Conservation (phyloP, 2,888 invertebrate genomes). For the Drosophila rellima region DNA sequence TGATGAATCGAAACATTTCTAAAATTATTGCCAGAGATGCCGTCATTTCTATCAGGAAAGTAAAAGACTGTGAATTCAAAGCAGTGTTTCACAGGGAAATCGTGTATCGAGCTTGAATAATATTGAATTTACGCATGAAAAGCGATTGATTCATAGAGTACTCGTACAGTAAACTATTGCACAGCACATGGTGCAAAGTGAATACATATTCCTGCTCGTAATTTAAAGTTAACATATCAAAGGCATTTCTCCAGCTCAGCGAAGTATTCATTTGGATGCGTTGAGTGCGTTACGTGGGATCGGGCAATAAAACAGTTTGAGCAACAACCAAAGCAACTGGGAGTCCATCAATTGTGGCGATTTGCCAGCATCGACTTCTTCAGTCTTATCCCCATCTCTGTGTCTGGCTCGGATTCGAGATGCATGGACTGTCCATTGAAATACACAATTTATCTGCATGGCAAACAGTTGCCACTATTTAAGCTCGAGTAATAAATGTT, state of each 20-base stretch:
- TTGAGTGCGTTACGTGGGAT: constrained; percentile 25
- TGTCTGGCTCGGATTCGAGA: not conserved
- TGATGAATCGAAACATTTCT: not conserved
- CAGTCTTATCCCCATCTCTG: not conserved
- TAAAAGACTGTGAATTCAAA: not conserved
- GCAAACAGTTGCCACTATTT: constrained; percentile 53
- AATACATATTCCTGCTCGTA: constrained; percentile 9
- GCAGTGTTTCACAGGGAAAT: not conserved
- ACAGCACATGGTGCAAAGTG: constrained; percentile 1
- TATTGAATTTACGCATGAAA: constrained; percentile 13
- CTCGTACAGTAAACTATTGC: constrained; percentile 17
- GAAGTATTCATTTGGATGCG: constrained; percentile 41
- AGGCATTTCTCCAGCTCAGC: constrained; percentile 26
- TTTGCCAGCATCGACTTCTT: constrained; percentile 21
- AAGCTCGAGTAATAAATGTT: constrained; percentile 66
- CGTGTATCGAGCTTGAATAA: not conserved
- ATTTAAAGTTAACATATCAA: constrained; percentile 34
- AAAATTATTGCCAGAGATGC: not conserved
- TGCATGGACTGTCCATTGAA: constrained; percentile 26
- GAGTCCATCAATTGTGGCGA: constrained; percentile 65
- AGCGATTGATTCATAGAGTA: constrained; percentile 8
- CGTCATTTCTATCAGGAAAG: not conserved
- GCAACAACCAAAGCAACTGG: constrained; percentile 34
- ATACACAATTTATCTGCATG: constrained; percentile 51
- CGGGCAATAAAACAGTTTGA: constrained; percentile 47